Evolutionary conservation across 2,888 invertebrate genomes (phyloP), one percentile per base, ranked within the genome.

Genomic region (Parnassius glacialis): DNA sequence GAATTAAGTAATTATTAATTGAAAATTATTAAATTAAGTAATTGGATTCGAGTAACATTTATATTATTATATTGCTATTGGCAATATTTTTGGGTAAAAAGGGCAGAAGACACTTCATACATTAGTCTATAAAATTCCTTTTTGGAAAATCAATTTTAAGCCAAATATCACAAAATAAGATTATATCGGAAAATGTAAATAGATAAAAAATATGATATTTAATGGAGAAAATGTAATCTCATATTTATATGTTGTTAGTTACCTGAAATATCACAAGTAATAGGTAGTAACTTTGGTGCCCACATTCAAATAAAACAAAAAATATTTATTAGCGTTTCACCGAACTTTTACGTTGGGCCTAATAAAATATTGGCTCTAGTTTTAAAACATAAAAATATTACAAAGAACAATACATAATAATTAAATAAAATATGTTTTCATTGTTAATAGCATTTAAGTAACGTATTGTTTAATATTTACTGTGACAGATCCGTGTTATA

Each of bases 111-210:
- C 78, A 81, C 75, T 78, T 74, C 67, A 74, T 70, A 69, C 65
- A 69, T 57, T 70, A 65, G 70, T 67, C 34, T 67, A 70, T 45
- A 11, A 48, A 70, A 73, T 74, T 80, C 78, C 77, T 69, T 62
- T 58, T 65, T 64, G 66, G 76, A 73, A 74, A 77, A 80, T 74
- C 67, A 76, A 81, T 79, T 77, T 81, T 75, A 86, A 85, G 81
- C 90, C 90, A 89, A 89, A 89, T 87, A 88, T 85, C 85, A 84
- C 81, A 84, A 80, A 79, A 79, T 75, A 79, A 77, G 71, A 78
- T 75, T 79, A 76, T 75, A 82, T 76, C 74, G 75, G 68, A 69
- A 76, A 74, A 69, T 78, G 73, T 79, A 81, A 70, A 79, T 79
- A 72, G 2, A 71, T 77, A 78, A 70, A 58, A 70, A 68, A 64